Evolutionary conservation across 2,888 invertebrate genomes (phyloP).

Genomic region (Fragum sueziense): DNA sequence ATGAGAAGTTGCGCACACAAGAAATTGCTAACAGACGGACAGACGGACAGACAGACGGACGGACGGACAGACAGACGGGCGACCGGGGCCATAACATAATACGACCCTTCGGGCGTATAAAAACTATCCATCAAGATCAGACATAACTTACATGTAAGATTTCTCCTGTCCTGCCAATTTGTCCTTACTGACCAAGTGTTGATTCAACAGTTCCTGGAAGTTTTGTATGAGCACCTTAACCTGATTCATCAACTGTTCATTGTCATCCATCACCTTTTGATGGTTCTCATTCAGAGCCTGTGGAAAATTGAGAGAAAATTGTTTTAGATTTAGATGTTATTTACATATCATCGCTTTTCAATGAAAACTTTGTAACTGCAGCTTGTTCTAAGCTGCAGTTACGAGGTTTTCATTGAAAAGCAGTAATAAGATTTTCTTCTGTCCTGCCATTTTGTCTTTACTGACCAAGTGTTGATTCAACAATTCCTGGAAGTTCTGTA

Average conservation of each 20-base stretch:
- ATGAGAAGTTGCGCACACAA: no score
- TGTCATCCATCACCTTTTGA: constrained; percentile 93
- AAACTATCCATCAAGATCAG: no score
- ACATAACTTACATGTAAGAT: constrained; percentile 85
- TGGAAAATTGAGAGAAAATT: background rate
- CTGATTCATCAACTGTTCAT: constrained; percentile 95
- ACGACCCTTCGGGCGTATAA: no score
- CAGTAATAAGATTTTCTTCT: constrained; percentile 88
- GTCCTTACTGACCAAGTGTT: constrained; percentile 96
- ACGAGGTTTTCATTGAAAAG: no score
- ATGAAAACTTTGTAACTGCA: no score
- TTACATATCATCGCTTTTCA: no score
- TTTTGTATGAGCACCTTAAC: constrained; percentile 94
- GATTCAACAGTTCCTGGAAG: constrained; percentile 95
- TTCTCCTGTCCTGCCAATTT: constrained; percentile 97
- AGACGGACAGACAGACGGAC: no score
- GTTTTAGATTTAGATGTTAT: background rate
- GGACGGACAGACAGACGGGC: no score
- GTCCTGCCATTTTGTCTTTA: constrained; percentile 96
- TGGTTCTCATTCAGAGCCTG: constrained; percentile 89
- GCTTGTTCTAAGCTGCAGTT: no score
- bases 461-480: constrained; percentile 95
- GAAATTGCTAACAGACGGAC: no score
- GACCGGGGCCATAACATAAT: no score
- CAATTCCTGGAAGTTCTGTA: constrained; percentile 96